These are phyloP conservation scores for Empis stercorea DNA, from an alignment of 2,888 invertebrate genomes.

Conservation along the genomic window DNA sequence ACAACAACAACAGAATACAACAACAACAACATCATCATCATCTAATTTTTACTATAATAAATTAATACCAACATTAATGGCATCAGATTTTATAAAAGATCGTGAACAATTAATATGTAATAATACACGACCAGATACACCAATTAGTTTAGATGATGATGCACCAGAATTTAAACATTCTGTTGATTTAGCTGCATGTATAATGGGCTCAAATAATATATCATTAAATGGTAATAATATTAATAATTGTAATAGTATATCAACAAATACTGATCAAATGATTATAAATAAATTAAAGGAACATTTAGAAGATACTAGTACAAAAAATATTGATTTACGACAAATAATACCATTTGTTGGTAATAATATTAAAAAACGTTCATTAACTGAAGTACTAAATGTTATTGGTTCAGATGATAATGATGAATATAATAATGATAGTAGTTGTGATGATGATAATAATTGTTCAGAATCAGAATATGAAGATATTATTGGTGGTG, in stretches of 20 bases:
- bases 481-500: slow-evolving; percentile 2
- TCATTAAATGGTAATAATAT: slow-evolving; percentile 16
- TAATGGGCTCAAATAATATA: slow-evolving; percentile 35
- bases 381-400: slow-evolving; percentile 25
- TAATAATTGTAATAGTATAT: slow-evolving; percentile 12
- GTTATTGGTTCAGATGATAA: slow-evolving; percentile 16
- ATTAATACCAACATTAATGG: slow-evolving; percentile 15
- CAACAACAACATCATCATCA: slow-evolving; percentile 4
- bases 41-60: too few relatives aligned
- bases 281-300: slow-evolving; percentile 27
- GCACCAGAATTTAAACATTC: slow-evolving; percentile 28
- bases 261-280: slow-evolving; percentile 15
- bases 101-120: slow-evolving; percentile 13
- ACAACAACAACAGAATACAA: slow-evolving; percentile 11
- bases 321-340: slow-evolving; percentile 19
- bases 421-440: slow-evolving; percentile 5
- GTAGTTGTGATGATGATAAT: slow-evolving; percentile 5
- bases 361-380: slow-evolving; percentile 9
- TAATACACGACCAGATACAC: slow-evolving; percentile 24
- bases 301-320: slow-evolving; percentile 29
- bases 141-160: slow-evolving; percentile 28
- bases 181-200: slow-evolving; percentile 32
- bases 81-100: slow-evolving; percentile 18
- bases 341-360: slow-evolving; percentile 11
- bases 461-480: slow-evolving; percentile 15